Conservation (phyloP, 2,113 vertebrate species). For the Panurus biarmicus region DNA sequence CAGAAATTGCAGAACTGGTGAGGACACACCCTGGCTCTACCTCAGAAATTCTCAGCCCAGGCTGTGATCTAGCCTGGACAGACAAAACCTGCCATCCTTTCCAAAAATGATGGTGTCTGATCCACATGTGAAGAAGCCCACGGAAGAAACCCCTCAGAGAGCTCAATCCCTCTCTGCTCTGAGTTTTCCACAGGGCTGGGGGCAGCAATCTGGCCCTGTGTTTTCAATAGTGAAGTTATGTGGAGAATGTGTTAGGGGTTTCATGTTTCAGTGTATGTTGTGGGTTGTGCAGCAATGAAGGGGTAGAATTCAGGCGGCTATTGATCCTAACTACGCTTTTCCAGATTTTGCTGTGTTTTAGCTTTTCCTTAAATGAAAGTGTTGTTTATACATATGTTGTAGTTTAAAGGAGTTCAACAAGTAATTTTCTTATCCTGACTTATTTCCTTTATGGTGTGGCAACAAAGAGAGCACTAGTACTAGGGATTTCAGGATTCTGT, state of each 20-base stretch:
- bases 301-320: not conserved
- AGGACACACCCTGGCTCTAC: not conserved
- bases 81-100: not conserved
- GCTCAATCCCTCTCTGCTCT: not conserved
- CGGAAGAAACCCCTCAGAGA: not conserved
- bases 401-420: not conserved
- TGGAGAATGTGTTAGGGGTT: slow-evolving; percentile 44
- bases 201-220: not conserved
- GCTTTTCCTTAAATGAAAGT: not conserved
- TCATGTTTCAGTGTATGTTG: slow-evolving; percentile 28
- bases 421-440: not conserved
- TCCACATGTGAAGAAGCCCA: fast-evolving
- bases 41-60: not conserved
- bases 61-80: not conserved
- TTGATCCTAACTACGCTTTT: not conserved
- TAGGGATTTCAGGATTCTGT: not conserved
- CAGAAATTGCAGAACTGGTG: not conserved
- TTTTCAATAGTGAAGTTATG: slow-evolving; percentile 48
- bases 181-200: not conserved
- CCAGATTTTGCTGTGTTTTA: not conserved
- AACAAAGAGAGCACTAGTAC: not conserved
- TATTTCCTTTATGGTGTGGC: not conserved
- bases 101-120: not conserved
- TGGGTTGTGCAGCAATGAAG: not conserved
- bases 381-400: not conserved